phyloP scores from a whole-genome alignment of 2,113 vertebrate species.

The Pomatostomus ruficeps region DNA sequence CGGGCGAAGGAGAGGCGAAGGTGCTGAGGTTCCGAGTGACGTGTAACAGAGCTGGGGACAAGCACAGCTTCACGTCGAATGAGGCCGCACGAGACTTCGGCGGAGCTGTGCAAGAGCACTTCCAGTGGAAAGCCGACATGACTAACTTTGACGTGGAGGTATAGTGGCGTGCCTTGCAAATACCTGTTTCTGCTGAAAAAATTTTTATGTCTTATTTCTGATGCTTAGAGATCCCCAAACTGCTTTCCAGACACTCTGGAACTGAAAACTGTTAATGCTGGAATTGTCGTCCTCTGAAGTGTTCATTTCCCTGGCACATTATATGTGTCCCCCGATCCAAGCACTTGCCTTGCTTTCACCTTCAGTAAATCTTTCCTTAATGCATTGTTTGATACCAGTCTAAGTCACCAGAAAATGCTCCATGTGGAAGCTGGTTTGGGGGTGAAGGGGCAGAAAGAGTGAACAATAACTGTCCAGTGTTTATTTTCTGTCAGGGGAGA shows the following conservation, averaged over 20 bases:
- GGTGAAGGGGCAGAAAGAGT: background rate
- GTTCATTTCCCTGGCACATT: rapidly evolving
- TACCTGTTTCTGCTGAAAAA: too few species aligned
- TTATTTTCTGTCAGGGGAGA: background rate
- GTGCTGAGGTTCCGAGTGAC: constrained; percentile 89
- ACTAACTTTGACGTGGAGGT: constrained; percentile 98
- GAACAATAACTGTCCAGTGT: background rate
- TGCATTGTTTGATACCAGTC: background rate
- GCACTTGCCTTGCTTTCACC: background rate
- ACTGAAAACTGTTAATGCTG: background rate
- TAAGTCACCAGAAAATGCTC: background rate
- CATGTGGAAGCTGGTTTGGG: background rate
- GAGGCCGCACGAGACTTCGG: constrained; percentile 96
- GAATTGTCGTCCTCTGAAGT: background rate
- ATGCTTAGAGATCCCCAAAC: background rate
- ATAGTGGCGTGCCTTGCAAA: background rate
- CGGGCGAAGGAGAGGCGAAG: constrained; percentile 16
- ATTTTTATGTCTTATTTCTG: background rate
- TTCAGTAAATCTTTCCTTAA: background rate
- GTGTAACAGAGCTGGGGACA: constrained; percentile 91
- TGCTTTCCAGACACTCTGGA: background rate
- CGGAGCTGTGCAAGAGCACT: constrained; percentile 91
- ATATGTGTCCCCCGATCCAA: background rate
- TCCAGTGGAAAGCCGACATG: constrained; percentile 98
- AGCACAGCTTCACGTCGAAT: constrained; percentile 92